Evolutionary conservation across 1,140 invertebrate genomes (phyloP).

Genomic region (Drosophila nasuta): DNA sequence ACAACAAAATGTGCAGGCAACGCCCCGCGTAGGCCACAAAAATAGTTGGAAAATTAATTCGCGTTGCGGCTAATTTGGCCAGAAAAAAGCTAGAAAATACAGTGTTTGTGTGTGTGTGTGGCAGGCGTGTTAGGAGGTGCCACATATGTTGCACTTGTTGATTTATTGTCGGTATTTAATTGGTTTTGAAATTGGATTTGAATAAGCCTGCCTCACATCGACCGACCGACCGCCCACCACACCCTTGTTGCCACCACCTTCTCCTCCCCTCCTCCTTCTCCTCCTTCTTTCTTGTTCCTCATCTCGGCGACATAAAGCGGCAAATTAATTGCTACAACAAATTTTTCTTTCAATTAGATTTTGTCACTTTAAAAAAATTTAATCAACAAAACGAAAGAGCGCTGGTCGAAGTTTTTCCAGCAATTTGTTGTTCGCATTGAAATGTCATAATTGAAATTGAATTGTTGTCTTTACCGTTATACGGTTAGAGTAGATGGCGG

Average conservation of each 20-base stretch:
- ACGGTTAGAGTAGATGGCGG: neutral
- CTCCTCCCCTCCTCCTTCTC: neutral
- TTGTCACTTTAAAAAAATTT: slow-evolving; percentile 65
- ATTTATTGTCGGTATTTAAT: slow-evolving; percentile 80
- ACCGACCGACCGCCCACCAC: neutral
- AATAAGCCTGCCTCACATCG: slow-evolving; percentile 33
- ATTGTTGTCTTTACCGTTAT: slow-evolving; percentile 78
- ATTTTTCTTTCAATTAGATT: slow-evolving; percentile 78
- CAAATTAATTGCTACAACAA: slow-evolving; percentile 76
- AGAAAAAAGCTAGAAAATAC: slow-evolving; percentile 46
- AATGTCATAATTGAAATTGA: slow-evolving; percentile 83
- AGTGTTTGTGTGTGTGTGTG: slow-evolving; percentile 36
- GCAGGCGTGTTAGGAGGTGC: slow-evolving; percentile 71
- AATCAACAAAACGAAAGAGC: slow-evolving; percentile 42
- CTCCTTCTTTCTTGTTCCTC: slow-evolving; percentile 1
- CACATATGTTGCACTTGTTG: slow-evolving; percentile 78
- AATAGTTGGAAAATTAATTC: slow-evolving; percentile 68
- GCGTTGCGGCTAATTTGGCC: slow-evolving; percentile 73
- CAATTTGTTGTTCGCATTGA: slow-evolving; percentile 76
- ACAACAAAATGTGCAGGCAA: slow-evolving; percentile 42
- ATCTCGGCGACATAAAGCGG: slow-evolving; percentile 23
- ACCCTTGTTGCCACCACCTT: neutral
- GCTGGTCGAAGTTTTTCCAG: slow-evolving; percentile 24
- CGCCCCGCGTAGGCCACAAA: slow-evolving; percentile 48
- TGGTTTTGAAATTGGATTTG: slow-evolving; percentile 83